A percentile compares a stretch with the other conserved stretches of the same genome.
Evolutionary conservation across 2,113 vertebrate genomes (phyloP).

Genomic region (Felis chaus): DNA sequence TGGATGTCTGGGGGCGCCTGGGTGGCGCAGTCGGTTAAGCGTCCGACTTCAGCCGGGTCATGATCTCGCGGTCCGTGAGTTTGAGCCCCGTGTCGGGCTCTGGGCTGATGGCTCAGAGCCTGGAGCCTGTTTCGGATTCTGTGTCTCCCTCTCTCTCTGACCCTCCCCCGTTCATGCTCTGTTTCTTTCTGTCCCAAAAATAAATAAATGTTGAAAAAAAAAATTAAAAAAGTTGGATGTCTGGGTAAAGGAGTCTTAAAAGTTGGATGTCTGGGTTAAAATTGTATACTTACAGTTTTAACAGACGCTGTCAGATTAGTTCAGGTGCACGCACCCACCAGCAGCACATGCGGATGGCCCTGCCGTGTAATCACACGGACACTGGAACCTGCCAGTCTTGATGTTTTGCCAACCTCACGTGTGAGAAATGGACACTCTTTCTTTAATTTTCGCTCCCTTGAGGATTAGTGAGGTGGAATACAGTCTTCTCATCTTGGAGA

Average conservation of each 20-base stretch:
- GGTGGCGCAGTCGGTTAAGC: no score
- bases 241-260: background rate
- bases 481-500: slow-evolving; percentile 2
- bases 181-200: no score
- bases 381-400: background rate
- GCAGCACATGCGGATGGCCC: background rate
- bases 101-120: no score
- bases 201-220: no score
- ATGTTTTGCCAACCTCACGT: background rate
- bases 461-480: background rate
- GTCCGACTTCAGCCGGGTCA: no score
- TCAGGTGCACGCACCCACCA: background rate
- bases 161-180: no score
- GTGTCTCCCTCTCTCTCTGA: no score
- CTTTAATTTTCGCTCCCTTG: slow-evolving; percentile 22
- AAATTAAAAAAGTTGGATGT: background rate
- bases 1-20: background rate
- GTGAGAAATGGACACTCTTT: background rate
- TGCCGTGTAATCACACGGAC: background rate
- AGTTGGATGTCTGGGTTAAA: background rate
- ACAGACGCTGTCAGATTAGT: background rate
- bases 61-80: no score
- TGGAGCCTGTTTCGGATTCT: no score
- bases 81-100: no score
- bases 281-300: background rate